Base-by-base conservation (phyloP, 1,140 invertebrate genomes). In the Caenorhabditis briggsae region DNA sequence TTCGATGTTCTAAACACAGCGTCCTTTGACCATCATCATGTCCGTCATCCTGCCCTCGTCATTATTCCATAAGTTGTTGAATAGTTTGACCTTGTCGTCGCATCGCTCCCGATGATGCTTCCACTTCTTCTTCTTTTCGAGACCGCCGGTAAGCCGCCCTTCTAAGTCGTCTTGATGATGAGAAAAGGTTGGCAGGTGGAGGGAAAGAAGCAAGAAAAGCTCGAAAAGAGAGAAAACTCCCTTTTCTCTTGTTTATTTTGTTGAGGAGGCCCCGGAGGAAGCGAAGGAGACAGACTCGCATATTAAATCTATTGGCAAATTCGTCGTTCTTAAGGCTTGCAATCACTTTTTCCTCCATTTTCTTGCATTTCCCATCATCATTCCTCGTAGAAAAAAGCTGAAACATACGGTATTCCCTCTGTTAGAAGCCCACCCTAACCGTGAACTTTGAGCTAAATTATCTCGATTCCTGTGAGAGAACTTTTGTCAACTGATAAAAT, bases 271-370 rank as follows among this genome's bases (percentile, higher is more conserved):
- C 33, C 70, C 25, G 46, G 70, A 14, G 33, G 53, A 78, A 70
- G n/a, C 50, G 18, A 46, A 78, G 53, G 70, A 78, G 43, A 33
- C 33, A 33, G 33, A 33, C 33, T 33, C 46, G n/a, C 70, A 78
- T 78, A 78, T 78, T 46, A 78, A 78, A 53, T 78, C 70, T 78
- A 50, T 78, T 53, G 70, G 70, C 43, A 78, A 50, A 78, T 78
- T 78, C 46, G 41, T 70, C 64, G 41, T 43, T 46, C 25, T 70
- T 70, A 12, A 18, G 6, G 9, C n/a, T 11, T 20, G 48, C n/a
- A 12, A 12, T 23, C 70, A 5, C 25, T 50, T 20, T 50, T 78
- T n/a, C 14, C 6, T 41, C 50, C 0, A 0, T 53, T 0, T 11
- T 78, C 50, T 23, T 23, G 20, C 50, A 2, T 61, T 25, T 23